A percentile compares a stretch with the other conserved stretches of the same genome.
Evolutionary conservation across 2,888 invertebrate species (phyloP).

Genomic region (Aphodius granarius): DNA sequence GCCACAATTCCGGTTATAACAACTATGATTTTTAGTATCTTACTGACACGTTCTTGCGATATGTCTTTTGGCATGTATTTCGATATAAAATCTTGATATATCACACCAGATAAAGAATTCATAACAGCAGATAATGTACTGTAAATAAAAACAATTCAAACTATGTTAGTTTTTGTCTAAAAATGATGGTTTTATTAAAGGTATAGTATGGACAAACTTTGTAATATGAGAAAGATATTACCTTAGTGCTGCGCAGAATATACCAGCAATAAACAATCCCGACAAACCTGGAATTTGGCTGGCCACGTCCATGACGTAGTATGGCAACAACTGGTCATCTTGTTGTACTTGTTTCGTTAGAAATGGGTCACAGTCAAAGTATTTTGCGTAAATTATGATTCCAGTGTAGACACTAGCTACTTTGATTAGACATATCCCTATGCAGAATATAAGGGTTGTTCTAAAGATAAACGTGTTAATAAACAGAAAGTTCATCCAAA

Average conservation of each 20-base stretch:
- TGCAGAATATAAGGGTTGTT: conserved; percentile 15
- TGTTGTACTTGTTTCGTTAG: conserved; percentile 58
- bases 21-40: conserved; percentile 60
- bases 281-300: conserved; percentile 67
- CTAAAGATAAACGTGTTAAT: conserved; percentile 13
- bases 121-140: conserved; percentile 39
- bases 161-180: background rate
- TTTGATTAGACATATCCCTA: conserved; percentile 21
- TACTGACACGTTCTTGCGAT: conserved; percentile 58
- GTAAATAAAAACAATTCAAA: background rate
- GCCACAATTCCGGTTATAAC: conserved; percentile 65
- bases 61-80: conserved; percentile 56
- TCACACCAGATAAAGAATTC: conserved; percentile 61
- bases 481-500: no score
- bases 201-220: background rate
- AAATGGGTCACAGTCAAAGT: conserved; percentile 65
- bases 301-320: conserved; percentile 69
- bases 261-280: conserved; percentile 71
- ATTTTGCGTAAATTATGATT: conserved; percentile 63
- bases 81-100: conserved; percentile 65
- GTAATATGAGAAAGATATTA: conserved; percentile 36
- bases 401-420: conserved; percentile 60
- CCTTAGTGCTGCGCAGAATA: conserved; percentile 71
- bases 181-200: background rate
- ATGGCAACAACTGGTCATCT: conserved; percentile 62